These are phyloP conservation scores for Gavia stellata DNA, from an alignment of 2,113 vertebrate genomes.

Conservation along the genomic window DNA sequence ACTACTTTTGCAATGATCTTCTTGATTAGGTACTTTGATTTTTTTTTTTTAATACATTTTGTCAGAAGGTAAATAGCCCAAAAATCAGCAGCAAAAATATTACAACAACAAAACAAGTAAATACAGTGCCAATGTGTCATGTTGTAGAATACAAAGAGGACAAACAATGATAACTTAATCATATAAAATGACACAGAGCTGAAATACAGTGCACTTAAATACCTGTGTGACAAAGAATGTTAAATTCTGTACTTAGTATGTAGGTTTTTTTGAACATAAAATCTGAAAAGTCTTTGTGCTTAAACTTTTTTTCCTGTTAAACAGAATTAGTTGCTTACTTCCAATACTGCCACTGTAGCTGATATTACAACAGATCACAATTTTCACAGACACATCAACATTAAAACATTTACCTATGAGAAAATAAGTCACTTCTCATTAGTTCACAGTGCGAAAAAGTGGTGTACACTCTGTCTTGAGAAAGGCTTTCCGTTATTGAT, in stretches of 20 bases:
- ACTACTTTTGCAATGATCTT: slow-evolving; percentile 59
- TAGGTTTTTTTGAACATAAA: slow-evolving; percentile 69
- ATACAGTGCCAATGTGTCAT: slow-evolving; percentile 70
- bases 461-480: slow-evolving; percentile 69
- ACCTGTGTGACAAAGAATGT: slow-evolving; percentile 72
- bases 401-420: slow-evolving; percentile 80
- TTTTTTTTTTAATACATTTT: slow-evolving; percentile 49
- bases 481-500: slow-evolving; percentile 70
- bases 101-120: slow-evolving; percentile 70
- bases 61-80: slow-evolving; percentile 64
- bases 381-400: slow-evolving; percentile 77
- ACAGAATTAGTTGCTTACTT: slow-evolving; percentile 76
- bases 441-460: slow-evolving; percentile 84
- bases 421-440: slow-evolving; percentile 81
- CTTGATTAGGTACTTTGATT: slow-evolving; percentile 58
- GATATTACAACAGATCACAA: slow-evolving; percentile 81
- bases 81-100: slow-evolving; percentile 77
- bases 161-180: slow-evolving; percentile 79
- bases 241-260: slow-evolving; percentile 74
- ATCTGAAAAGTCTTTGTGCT: slow-evolving; percentile 78
- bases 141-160: slow-evolving; percentile 66
- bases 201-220: slow-evolving; percentile 79
- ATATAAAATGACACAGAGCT: slow-evolving; percentile 75
- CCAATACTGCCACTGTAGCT: slow-evolving; percentile 81
- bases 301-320: slow-evolving; percentile 71